Base-by-base conservation (phyloP, 2,113 vertebrate species). In the Chlorodrepanis virens region DNA sequence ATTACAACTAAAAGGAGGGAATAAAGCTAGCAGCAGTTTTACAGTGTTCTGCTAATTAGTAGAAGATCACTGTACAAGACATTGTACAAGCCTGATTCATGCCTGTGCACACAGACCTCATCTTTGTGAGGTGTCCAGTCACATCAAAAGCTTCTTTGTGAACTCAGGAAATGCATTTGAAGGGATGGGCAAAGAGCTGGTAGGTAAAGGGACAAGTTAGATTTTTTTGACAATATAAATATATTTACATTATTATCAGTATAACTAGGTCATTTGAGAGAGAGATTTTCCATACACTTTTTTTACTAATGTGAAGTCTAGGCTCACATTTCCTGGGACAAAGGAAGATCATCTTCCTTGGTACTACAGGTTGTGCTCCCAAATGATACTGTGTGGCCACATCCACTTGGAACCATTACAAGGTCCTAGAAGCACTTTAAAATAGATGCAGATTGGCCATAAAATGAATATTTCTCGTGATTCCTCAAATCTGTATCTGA, bases 1-100 rank as follows among this genome's bases (percentile, higher is more conserved):
- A 71, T 82, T 91, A 64, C 86, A 95, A 81, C 68, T 93, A 68
- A 96, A 89, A 93, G 63, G 91, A 91, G 33, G 59, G 52, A 90
- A 84, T 37, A 94, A 96, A 96, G 21, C 74, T 25, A 76, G 24
- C 20, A 88, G n/a, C 22, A 80, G 17, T 65, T 88, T 90, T 69
- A 69, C 16, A 25, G 8, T 54, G 17, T 60, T 68, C 37, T 70
- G 37, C 23, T 60, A 80, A 83, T 77, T 35, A 50, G 31, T 74
- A 27, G 59, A 77, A 67, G 29, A 67, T 79, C 49, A 53, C 11
- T 45, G 5, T 27, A 35, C 16, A 47, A n/a, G 29, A 15, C 39
- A 33, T 23, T 85, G 45, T 61, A 83, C 42, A 74, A 42, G 20
- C 21, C 50, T 77, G 29, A 16, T 49, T 52, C 59, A 35, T 56